Percentiles rank a stretch among this genome's conserved stretches.
These are phyloP conservation scores for Megalopta genalis DNA, from an alignment of 1,140 invertebrate species.

Conservation along the genomic window DNA sequence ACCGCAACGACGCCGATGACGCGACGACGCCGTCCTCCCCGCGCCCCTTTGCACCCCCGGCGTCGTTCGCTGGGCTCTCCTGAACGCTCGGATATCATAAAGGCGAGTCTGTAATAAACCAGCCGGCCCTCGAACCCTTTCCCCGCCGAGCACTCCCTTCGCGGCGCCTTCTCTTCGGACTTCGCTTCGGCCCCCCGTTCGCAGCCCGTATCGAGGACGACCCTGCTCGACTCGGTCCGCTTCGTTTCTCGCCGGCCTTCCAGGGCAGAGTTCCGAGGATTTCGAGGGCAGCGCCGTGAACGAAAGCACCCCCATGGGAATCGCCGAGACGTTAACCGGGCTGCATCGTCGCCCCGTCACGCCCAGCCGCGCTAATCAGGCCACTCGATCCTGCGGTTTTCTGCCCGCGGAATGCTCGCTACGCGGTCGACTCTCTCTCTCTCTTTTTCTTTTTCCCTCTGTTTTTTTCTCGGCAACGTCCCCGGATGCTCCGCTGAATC, in stretches of 20 bases:
- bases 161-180: too few relatives aligned
- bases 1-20: conserved; percentile 4
- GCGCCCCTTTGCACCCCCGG: too few relatives aligned
- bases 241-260: neutral
- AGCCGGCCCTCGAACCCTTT: neutral
- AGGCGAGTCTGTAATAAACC: conserved; percentile 67
- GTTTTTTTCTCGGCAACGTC: too few relatives aligned
- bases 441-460: too few relatives aligned
- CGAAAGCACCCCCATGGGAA: conserved; percentile 59
- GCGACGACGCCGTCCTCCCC: conserved; percentile 37
- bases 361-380: conserved; percentile 59
- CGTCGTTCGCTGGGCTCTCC: conserved; percentile 66
- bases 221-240: too few relatives aligned
- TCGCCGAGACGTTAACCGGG: conserved; percentile 61
- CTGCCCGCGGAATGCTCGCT: neutral
- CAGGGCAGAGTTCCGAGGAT: neutral
- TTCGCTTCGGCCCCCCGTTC: too few relatives aligned
- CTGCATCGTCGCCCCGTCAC: conserved; percentile 59
- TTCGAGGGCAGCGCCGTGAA: conserved; percentile 54
- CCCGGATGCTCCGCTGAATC: too few relatives aligned
- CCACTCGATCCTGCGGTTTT: conserved; percentile 27
- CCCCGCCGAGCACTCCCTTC: too few relatives aligned
- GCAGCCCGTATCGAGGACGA: too few relatives aligned
- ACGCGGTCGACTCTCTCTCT: too few relatives aligned
- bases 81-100: conserved; percentile 69